phyloP scores from a whole-genome alignment of 2,888 invertebrate species.

The Dorcus hopei region DNA sequence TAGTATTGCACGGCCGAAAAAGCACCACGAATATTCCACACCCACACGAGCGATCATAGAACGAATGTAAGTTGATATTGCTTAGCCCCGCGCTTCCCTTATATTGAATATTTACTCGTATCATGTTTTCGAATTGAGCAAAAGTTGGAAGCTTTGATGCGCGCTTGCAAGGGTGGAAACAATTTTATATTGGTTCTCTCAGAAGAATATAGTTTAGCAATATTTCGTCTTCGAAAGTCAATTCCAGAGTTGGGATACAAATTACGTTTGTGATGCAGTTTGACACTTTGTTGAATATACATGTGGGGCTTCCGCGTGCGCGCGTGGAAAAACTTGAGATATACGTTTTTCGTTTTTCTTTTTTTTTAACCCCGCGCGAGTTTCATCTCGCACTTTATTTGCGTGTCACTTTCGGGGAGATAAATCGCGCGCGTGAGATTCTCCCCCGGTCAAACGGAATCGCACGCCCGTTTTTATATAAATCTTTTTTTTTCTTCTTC shows the following conservation, averaged over 20 bases:
- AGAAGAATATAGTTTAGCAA: slow-evolving; percentile 41
- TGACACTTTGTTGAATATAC: slow-evolving; percentile 34
- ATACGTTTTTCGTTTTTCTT: not conserved
- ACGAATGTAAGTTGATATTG: slow-evolving; percentile 1
- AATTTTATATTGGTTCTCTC: slow-evolving; percentile 39
- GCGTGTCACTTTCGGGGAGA: no score
- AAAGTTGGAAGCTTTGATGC: slow-evolving; percentile 37
- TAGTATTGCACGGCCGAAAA: no score
- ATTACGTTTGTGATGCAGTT: slow-evolving; percentile 43
- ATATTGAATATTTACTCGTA: slow-evolving; percentile 36
- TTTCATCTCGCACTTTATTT: no score
- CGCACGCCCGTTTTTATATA: no score
- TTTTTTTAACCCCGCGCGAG: no score
- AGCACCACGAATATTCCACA: no score
- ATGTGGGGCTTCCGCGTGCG: not conserved
- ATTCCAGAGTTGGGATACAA: slow-evolving; percentile 41
- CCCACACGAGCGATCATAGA: no score
- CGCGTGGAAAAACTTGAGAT: not conserved
- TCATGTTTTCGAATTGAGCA: slow-evolving; percentile 34
- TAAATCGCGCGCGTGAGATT: no score
- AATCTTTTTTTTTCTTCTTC: no score
- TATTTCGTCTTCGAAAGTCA: slow-evolving; percentile 41
- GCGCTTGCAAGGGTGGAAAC: slow-evolving; percentile 33
- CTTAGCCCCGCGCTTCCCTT: not conserved
- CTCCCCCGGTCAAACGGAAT: no score